Percentiles rank a stretch among this genome's conserved stretches.
Conservation (phyloP, 2,797 vertebrate species). For the Xenopus petersii region DNA sequence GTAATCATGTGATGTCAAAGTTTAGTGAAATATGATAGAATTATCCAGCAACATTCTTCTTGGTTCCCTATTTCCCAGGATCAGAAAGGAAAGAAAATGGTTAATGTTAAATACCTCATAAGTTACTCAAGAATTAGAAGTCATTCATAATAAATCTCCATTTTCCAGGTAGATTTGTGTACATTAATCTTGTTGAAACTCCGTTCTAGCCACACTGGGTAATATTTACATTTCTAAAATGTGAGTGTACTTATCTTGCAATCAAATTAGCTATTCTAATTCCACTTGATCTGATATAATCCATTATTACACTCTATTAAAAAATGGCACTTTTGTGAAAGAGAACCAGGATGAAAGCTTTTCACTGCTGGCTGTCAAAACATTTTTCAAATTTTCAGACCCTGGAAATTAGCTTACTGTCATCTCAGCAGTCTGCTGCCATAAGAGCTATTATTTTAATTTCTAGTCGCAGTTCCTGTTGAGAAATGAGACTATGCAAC, state of each 20-base stretch:
- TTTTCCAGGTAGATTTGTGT: background rate
- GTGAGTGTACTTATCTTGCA: conserved; percentile 49
- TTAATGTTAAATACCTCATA: too few species aligned
- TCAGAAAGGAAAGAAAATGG: too few species aligned
- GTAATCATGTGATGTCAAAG: too few species aligned
- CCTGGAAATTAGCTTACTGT: conserved; percentile 63
- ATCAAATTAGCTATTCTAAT: conserved; percentile 58
- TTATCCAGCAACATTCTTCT: too few species aligned
- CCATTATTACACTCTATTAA: conserved; percentile 49
- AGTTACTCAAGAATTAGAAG: background rate
- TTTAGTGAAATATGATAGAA: too few species aligned
- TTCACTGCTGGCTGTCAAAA: conserved; percentile 66
- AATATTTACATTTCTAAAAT: conserved; percentile 32
- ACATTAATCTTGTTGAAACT: background rate
- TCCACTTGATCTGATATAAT: conserved; percentile 51
- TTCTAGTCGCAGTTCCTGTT: conserved; percentile 54
- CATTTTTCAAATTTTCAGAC: conserved; percentile 61
- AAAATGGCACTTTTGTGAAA: conserved; percentile 50
- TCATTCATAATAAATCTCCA: background rate
- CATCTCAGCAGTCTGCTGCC: conserved; percentile 60
- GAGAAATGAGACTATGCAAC: conserved; percentile 53
- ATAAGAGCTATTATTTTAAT: conserved; percentile 63
- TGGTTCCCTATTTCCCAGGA: too few species aligned
- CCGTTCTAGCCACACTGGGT: background rate
- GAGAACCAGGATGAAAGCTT: conserved; percentile 61